Conservation (phyloP, 1,140 invertebrate genomes). For the Drosophila littoralis region DNA sequence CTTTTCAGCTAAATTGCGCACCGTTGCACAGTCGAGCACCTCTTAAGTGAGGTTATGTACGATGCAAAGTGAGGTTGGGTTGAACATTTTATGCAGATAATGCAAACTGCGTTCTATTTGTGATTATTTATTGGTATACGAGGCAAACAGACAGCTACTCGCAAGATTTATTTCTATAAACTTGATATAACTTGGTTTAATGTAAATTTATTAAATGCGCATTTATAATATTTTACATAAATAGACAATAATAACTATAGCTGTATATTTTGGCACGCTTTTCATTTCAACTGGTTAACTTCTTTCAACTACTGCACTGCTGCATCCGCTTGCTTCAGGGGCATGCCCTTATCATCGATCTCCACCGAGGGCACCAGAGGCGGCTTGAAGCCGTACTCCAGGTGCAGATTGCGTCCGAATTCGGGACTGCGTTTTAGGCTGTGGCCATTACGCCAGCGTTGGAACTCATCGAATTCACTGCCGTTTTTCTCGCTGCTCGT, state of each 20-base stretch:
- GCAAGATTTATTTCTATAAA: not conserved
- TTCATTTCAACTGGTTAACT: constrained; percentile 9
- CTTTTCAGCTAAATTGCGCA: not conserved
- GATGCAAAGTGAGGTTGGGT: constrained; percentile 26
- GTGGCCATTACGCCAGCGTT: constrained; percentile 85
- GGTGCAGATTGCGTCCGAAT: constrained; percentile 87
- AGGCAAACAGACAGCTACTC: not conserved
- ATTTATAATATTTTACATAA: constrained; percentile 64
- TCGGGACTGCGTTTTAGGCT: constrained; percentile 84
- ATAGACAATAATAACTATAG: constrained; percentile 66
- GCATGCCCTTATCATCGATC: constrained; percentile 89
- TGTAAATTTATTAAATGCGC: constrained; percentile 64
- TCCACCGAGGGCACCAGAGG: constrained; percentile 92
- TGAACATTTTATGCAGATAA: not conserved
- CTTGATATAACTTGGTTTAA: constrained; percentile 3
- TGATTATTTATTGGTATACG: too few species aligned
- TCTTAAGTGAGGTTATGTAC: not conserved
- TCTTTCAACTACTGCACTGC: constrained; percentile 33
- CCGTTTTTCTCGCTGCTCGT: constrained; percentile 18
- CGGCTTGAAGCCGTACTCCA: constrained; percentile 93
- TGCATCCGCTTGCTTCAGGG: constrained; percentile 83
- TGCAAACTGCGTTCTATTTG: not conserved
- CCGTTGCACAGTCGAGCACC: not conserved
- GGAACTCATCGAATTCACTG: constrained; percentile 82
- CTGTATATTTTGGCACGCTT: constrained; percentile 79